Conservation (phyloP, 2,113 vertebrate species). For the Caloenas nicobarica region DNA sequence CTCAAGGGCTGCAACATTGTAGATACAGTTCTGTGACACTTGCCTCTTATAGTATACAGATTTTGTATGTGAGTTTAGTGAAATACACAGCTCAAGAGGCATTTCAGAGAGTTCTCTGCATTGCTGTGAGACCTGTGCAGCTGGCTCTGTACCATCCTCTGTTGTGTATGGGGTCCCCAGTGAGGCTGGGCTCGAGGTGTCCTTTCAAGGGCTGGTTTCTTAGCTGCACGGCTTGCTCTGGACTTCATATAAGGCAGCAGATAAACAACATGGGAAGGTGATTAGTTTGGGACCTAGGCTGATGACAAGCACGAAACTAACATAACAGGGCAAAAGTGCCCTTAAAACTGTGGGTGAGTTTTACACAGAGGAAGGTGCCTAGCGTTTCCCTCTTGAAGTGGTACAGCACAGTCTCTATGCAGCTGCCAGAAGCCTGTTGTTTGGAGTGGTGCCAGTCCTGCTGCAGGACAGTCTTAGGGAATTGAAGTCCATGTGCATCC, state of each 20-base stretch:
- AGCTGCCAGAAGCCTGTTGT: neutral
- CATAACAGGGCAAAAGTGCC: fast-evolving
- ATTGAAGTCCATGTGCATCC: neutral
- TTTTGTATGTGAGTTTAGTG: neutral
- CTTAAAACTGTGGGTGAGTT: neutral
- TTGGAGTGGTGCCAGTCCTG: neutral
- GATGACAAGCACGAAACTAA: neutral
- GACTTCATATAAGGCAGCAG: neutral
- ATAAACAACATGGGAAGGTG: neutral
- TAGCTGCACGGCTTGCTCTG: neutral
- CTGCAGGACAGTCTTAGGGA: neutral
- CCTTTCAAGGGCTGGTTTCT: neutral
- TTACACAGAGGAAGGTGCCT: neutral
- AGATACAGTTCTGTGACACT: neutral
- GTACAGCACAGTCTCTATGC: neutral
- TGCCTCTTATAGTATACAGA: neutral
- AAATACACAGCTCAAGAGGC: neutral
- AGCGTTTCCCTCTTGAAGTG: neutral
- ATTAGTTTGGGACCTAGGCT: neutral
- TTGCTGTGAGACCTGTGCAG: neutral
- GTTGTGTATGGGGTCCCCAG: neutral
- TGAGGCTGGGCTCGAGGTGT: neutral
- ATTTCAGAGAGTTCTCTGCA: neutral
- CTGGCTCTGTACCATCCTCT: neutral
- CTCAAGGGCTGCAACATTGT: neutral